A percentile compares a stretch with the other conserved stretches of the same genome.
These are phyloP conservation scores for Eulemur coronatus DNA, from an alignment of 2,797 vertebrate genomes.

Conservation along the genomic window DNA sequence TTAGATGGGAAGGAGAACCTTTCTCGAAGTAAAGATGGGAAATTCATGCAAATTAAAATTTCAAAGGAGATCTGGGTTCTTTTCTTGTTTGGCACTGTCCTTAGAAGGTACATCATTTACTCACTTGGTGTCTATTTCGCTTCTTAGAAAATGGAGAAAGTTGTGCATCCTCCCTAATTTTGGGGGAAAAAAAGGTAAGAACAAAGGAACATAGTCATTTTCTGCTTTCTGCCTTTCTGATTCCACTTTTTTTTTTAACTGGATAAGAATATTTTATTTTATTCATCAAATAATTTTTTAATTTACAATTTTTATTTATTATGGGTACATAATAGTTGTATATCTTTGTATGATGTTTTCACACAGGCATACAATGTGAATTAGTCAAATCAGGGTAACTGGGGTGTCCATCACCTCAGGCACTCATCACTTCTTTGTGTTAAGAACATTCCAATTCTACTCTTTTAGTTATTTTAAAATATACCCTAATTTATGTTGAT, in stretches of 20 bases:
- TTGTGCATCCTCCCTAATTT: neutral
- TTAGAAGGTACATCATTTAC: neutral
- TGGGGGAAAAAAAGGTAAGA: neutral
- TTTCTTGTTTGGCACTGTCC: neutral
- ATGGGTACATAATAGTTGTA: neutral
- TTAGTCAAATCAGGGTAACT: neutral
- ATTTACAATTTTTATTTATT: neutral
- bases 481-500: neutral
- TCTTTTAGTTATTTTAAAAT: neutral
- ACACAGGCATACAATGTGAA: neutral
- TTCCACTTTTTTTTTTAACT: neutral
- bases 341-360: neutral
- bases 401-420: neutral
- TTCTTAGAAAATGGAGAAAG: neutral
- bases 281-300: neutral
- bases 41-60: neutral
- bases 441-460: neutral
- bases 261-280: neutral
- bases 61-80: neutral
- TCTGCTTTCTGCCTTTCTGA: slow-evolving; percentile 1
- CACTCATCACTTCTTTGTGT: neutral
- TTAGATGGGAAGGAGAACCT: neutral
- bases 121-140: neutral
- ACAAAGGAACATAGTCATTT: neutral
- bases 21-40: neutral